Percentiles rank a stretch among this genome's conserved stretches.
Evolutionary conservation across 2,797 vertebrate species (phyloP).

Genomic region (Macropodus opercularis): DNA sequence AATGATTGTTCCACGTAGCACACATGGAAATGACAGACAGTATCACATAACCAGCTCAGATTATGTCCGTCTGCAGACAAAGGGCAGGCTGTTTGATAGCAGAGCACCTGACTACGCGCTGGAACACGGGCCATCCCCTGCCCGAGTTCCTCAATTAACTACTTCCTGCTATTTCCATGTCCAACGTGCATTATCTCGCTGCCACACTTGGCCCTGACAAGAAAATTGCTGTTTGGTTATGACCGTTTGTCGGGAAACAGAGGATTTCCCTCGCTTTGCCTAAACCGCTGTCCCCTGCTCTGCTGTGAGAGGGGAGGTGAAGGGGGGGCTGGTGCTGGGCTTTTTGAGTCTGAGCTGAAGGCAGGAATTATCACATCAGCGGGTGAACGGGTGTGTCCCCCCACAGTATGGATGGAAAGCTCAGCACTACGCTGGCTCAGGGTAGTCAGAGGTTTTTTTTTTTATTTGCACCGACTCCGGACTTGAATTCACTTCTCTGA

Average conservation of each 20-base stretch:
- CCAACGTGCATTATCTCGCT: conserved; percentile 64
- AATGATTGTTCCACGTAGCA: conserved; percentile 57
- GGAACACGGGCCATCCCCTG: conserved; percentile 55
- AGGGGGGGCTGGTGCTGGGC: conserved; percentile 43
- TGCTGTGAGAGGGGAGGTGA: conserved; percentile 23
- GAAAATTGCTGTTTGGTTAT: conserved; percentile 82
- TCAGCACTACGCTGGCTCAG: conserved; percentile 31
- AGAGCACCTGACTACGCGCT: conserved; percentile 68
- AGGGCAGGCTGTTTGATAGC: conserved; percentile 73
- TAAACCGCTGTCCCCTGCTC: conserved; percentile 65
- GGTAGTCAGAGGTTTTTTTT: conserved; percentile 41
- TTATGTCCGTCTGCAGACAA: conserved; percentile 68
- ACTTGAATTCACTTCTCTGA: conserved; percentile 21
- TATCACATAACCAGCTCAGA: conserved; percentile 65
- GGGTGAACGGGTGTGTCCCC: conserved; percentile 63
- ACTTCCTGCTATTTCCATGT: conserved; percentile 82
- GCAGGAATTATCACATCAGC: conserved; percentile 80
- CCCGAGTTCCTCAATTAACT: conserved; percentile 73
- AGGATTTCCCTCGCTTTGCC: conserved; percentile 79
- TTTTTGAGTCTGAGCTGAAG: conserved; percentile 65
- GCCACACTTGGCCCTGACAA: conserved; percentile 74
- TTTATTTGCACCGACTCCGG: conserved; percentile 22
- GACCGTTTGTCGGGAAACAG: conserved; percentile 78
- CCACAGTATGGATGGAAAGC: conserved; percentile 39
- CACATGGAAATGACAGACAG: conserved; percentile 70